phyloP scores from a whole-genome alignment of 2,113 vertebrate genomes.

The Larimichthys polyactis region DNA sequence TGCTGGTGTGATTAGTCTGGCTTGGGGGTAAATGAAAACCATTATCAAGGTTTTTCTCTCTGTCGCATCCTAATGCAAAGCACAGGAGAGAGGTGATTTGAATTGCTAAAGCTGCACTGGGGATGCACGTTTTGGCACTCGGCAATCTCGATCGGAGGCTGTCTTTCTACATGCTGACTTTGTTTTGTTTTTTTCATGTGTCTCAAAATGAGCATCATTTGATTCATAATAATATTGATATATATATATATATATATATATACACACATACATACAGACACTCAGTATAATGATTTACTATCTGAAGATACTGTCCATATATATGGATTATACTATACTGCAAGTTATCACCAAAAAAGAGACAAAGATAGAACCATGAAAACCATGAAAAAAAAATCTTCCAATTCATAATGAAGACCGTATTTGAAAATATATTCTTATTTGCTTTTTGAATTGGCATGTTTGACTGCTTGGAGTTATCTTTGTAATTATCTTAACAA shows the following conservation, averaged over 20 bases:
- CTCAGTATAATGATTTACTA: too few species aligned
- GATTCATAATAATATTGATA: too few species aligned
- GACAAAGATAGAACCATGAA: slow-evolving; percentile 8
- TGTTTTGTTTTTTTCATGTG: slow-evolving; percentile 69
- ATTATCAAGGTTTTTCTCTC: slow-evolving; percentile 81
- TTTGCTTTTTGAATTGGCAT: slow-evolving; percentile 13
- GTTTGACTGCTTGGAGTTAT: slow-evolving; percentile 21
- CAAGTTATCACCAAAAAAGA: not conserved
- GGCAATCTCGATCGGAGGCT: slow-evolving; percentile 60
- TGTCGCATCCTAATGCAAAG: slow-evolving; percentile 72
- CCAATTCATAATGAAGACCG: slow-evolving; percentile 28
- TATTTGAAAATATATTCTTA: slow-evolving; percentile 7
- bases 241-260: not conserved
- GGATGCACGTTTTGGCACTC: slow-evolving; percentile 58
- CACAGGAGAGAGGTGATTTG: slow-evolving; percentile 72
- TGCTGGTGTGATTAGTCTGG: slow-evolving; percentile 80
- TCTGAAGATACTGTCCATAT: not conserved
- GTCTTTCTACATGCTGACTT: slow-evolving; percentile 59
- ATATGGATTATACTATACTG: not conserved
- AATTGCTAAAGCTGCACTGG: slow-evolving; percentile 64
- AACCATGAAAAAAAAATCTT: not conserved
- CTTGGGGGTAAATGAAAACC: slow-evolving; percentile 85
- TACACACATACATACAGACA: too few species aligned
- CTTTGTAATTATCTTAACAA: not conserved
- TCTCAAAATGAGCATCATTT: slow-evolving; percentile 69